phyloP scores from a whole-genome alignment of 2,888 invertebrate species.

The Phoenoteleia sp. region DNA sequence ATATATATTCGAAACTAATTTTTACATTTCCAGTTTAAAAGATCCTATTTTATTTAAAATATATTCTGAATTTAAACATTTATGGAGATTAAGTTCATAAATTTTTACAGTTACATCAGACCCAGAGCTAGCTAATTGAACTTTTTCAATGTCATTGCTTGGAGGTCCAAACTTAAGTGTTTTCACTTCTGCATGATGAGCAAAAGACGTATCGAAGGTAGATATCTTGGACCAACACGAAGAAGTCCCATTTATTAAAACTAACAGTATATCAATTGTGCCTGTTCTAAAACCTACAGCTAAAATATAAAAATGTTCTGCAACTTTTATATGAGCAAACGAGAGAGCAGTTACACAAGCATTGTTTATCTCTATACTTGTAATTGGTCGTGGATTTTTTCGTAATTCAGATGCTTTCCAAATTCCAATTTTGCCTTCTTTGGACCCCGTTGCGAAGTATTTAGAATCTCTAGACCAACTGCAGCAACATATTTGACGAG shows the following conservation, averaged over 20 bases:
- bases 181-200: constrained; percentile 93
- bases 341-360: constrained; percentile 93
- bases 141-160: constrained; percentile 79
- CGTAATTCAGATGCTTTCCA: constrained; percentile 84
- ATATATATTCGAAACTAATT: no score
- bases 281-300: constrained; percentile 93
- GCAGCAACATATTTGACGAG: constrained; percentile 98
- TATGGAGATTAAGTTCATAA: constrained; percentile 85
- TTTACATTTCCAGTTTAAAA: no score
- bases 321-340: constrained; percentile 88
- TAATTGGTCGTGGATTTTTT: constrained; percentile 68
- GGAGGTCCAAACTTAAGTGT: constrained; percentile 91
- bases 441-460: constrained; percentile 95
- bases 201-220: constrained; percentile 88
- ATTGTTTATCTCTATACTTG: constrained; percentile 87
- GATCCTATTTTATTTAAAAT: no score
- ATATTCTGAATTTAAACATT: constrained; percentile 4
- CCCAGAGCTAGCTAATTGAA: constrained; percentile 92
- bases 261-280: constrained; percentile 88
- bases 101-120: constrained; percentile 92
- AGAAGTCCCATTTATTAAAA: constrained; percentile 81
- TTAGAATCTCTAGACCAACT: constrained; percentile 94
- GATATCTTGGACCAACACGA: constrained; percentile 87
- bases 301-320: constrained; percentile 87
- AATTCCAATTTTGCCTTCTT: constrained; percentile 93